These are phyloP conservation scores for Lagodon rhomboides DNA, from an alignment of 2,797 vertebrate species.

Conservation along the genomic window DNA sequence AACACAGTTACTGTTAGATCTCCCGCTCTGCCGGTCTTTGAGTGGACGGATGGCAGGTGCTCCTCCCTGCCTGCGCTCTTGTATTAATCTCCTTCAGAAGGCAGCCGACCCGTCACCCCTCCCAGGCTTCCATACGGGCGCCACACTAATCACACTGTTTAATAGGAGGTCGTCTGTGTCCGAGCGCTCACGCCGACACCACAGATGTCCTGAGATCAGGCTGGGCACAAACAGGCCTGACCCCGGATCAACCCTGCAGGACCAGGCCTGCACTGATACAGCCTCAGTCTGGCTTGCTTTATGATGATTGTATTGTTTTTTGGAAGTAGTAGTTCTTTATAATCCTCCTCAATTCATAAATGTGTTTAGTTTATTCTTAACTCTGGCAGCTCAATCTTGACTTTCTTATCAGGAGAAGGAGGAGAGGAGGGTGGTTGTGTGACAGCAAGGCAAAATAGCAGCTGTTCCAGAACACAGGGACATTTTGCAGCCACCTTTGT, in stretches of 20 bases:
- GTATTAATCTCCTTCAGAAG: slow-evolving; percentile 62
- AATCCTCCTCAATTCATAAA: background rate
- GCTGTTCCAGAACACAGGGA: too few relatives aligned
- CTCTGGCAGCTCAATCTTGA: background rate
- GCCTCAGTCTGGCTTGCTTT: background rate
- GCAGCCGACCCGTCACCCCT: slow-evolving; percentile 45
- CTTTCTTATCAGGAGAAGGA: too few relatives aligned
- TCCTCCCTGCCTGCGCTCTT: slow-evolving; percentile 32
- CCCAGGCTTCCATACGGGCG: slow-evolving; percentile 53
- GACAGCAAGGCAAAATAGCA: too few relatives aligned
- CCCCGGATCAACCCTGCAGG: slow-evolving; percentile 35
- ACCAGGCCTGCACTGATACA: slow-evolving; percentile 8
- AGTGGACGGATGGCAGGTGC: slow-evolving; percentile 55
- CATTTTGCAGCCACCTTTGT: too few relatives aligned
- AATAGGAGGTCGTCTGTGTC: slow-evolving; percentile 53
- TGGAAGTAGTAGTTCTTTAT: background rate
- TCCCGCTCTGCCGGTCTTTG: slow-evolving; percentile 22
- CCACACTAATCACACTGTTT: slow-evolving; percentile 71
- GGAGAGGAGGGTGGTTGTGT: too few relatives aligned
- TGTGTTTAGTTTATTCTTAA: background rate
- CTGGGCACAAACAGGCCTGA: slow-evolving; percentile 53
- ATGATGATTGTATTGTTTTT: background rate
- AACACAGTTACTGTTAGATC: slow-evolving; percentile 34
- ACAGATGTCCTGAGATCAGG: slow-evolving; percentile 50
- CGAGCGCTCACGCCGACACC: slow-evolving; percentile 21